These are phyloP conservation scores for Tiliacea aurago DNA, from an alignment of 2,888 invertebrate species.

Conservation along the genomic window DNA sequence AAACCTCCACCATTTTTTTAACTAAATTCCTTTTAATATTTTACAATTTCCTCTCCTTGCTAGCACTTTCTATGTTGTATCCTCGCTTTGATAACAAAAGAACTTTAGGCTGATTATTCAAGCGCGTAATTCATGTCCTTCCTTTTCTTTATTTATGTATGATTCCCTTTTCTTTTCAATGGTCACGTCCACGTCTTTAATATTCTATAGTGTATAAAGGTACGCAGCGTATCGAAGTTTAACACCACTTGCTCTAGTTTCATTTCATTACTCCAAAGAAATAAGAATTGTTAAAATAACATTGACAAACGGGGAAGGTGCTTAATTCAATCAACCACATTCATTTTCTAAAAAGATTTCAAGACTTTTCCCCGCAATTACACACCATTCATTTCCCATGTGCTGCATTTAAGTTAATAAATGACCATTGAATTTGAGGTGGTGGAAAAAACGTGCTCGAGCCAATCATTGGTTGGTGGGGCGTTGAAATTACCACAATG, in stretches of 20 bases:
- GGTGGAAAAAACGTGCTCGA: conserved; percentile 69
- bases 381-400: conserved; percentile 54
- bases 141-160: conserved; percentile 2
- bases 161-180: conserved; percentile 2
- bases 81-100: conserved; percentile 19
- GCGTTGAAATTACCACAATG: conserved; percentile 75
- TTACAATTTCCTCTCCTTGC: conserved; percentile 5
- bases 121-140: conserved; percentile 14
- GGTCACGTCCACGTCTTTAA: not conserved
- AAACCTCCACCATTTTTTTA: no score
- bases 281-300: not conserved
- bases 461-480: conserved; percentile 78
- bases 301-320: not conserved
- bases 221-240: not conserved
- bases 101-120: conserved; percentile 31
- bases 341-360: conserved; percentile 34
- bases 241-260: not conserved
- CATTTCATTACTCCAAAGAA: not conserved
- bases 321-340: conserved; percentile 5
- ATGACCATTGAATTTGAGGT: conserved; percentile 72
- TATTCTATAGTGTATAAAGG: not conserved
- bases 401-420: conserved; percentile 67
- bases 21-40: no score
- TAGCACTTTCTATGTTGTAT: conserved; percentile 1
- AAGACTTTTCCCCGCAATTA: conserved; percentile 45